phyloP scores from a whole-genome alignment of 1,140 invertebrate genomes.

The Scaptomyza graminum region DNA sequence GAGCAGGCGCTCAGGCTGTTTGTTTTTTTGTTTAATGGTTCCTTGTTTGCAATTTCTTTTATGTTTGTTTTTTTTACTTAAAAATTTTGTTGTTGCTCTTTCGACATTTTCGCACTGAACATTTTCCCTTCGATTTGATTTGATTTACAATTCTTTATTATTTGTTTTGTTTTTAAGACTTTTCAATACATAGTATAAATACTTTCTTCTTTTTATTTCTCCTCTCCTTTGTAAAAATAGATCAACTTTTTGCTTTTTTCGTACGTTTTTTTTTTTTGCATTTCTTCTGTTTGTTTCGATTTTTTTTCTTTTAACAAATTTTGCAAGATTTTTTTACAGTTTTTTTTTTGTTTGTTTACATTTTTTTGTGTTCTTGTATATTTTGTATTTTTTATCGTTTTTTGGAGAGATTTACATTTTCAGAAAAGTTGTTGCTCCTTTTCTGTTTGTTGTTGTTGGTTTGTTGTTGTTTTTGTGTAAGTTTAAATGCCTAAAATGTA shows the following conservation, averaged over 20 bases:
- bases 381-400: slow-evolving; percentile 35
- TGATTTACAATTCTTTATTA: slow-evolving; percentile 74
- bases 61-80: slow-evolving; percentile 39
- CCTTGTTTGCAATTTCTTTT: slow-evolving; percentile 56
- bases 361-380: slow-evolving; percentile 62
- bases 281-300: slow-evolving; percentile 40
- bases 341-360: slow-evolving; percentile 65
- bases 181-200: slow-evolving; percentile 76
- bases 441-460: slow-evolving; percentile 63
- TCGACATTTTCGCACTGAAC: slow-evolving; percentile 41
- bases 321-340: slow-evolving; percentile 61
- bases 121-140: slow-evolving; percentile 54
- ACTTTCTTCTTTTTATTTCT: slow-evolving; percentile 57
- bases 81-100: slow-evolving; percentile 45
- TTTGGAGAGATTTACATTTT: slow-evolving; percentile 78
- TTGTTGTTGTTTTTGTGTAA: slow-evolving; percentile 58
- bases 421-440: slow-evolving; percentile 64
- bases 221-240: slow-evolving; percentile 73
- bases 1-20: slow-evolving; percentile 67
- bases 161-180: slow-evolving; percentile 27
- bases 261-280: slow-evolving; percentile 50
- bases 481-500: slow-evolving; percentile 79
- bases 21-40: slow-evolving; percentile 57
- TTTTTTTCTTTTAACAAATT: slow-evolving; percentile 72
- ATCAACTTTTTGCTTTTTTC: slow-evolving; percentile 67